Percentiles rank a stretch among this genome's conserved stretches.
These are phyloP conservation scores for Crepidodera aurea DNA, from an alignment of 2,888 invertebrate species.

Conservation along the genomic window DNA sequence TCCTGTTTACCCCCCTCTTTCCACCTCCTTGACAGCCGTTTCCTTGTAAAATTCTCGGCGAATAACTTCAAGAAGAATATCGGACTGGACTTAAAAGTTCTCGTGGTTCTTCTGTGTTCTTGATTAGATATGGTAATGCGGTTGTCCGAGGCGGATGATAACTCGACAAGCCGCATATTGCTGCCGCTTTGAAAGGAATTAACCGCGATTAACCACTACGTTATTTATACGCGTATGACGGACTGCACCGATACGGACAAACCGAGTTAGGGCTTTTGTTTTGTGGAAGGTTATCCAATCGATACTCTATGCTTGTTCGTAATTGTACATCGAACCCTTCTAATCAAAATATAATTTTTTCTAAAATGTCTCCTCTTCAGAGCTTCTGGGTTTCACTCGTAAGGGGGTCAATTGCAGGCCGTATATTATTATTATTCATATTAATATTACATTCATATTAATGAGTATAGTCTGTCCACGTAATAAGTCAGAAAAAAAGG, in stretches of 20 bases:
- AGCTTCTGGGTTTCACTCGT: too few relatives aligned
- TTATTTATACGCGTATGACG: constrained; percentile 39
- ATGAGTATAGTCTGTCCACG: too few relatives aligned
- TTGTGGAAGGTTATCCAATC: background rate
- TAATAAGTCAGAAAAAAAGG: too few relatives aligned
- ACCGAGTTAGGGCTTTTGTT: constrained; percentile 21
- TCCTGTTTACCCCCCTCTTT: too few relatives aligned
- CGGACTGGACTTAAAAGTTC: constrained; percentile 4
- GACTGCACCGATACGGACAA: constrained; percentile 26
- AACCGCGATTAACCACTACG: constrained; percentile 37
- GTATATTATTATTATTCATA: too few relatives aligned
- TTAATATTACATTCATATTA: too few relatives aligned
- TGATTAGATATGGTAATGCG: constrained; percentile 43
- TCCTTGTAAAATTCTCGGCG: constrained; percentile 4
- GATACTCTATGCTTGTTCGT: too few relatives aligned
- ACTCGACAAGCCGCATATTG: constrained; percentile 35
- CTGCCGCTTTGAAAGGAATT: constrained; percentile 37
- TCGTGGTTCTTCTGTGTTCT: constrained; percentile 28
- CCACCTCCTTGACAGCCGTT: background rate
- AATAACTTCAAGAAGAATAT: background rate
- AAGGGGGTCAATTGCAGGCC: too few relatives aligned
- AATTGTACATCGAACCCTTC: too few relatives aligned
- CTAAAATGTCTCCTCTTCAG: too few relatives aligned
- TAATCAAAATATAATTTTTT: too few relatives aligned
- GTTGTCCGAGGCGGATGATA: constrained; percentile 34